phyloP scores from a whole-genome alignment of 2,113 vertebrate species.

The Rhinolophus sinicus region DNA sequence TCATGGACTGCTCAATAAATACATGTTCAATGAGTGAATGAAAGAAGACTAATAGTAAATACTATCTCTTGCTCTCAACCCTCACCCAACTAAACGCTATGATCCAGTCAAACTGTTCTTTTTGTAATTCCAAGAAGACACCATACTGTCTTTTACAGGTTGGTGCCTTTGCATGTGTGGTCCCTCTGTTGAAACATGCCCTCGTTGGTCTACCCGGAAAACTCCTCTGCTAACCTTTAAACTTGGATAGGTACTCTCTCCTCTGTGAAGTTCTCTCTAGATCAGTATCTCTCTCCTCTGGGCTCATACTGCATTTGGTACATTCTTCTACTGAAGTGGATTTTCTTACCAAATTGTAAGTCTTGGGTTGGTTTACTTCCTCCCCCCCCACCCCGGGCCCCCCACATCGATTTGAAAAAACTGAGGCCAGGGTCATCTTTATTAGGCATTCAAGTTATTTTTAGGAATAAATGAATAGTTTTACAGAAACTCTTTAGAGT shows the following conservation, averaged over 20 bases:
- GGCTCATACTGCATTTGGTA: not conserved
- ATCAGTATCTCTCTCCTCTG: not conserved
- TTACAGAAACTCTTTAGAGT: constrained; percentile 40
- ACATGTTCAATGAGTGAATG: not conserved
- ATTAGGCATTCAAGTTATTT: constrained; percentile 28
- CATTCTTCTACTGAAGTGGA: not conserved
- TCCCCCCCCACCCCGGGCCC: too few species aligned
- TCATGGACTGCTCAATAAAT: not conserved
- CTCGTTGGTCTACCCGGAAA: not conserved
- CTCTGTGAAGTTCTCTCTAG: not conserved
- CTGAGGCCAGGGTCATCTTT: not conserved
- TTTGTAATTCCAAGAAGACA: not conserved
- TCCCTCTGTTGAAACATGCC: not conserved
- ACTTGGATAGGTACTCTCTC: not conserved
- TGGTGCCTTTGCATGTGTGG: not conserved
- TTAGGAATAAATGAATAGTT: constrained; percentile 44
- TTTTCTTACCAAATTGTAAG: not conserved
- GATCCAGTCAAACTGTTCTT: not conserved
- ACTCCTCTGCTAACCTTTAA: not conserved
- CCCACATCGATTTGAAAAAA: not conserved
- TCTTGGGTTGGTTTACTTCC: not conserved
- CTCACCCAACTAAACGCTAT: not conserved
- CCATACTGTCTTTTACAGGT: not conserved
- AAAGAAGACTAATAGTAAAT: not conserved
- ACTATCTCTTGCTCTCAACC: not conserved